A percentile compares a stretch with the other conserved stretches of the same genome.
phyloP scores from a whole-genome alignment of 2,888 invertebrate species.

The Rhamphomyia laevipes region DNA sequence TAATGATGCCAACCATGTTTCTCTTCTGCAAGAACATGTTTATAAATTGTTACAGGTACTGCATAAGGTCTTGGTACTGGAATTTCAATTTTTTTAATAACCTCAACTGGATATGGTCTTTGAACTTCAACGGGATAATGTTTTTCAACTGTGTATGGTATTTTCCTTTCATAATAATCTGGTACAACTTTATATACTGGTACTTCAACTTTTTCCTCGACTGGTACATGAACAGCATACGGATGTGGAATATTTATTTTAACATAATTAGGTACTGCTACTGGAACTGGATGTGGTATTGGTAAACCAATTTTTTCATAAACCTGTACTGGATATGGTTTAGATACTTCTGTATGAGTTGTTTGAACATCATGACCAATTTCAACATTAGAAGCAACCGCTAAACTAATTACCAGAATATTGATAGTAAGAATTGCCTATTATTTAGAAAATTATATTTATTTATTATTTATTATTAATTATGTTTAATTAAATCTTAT shows the following conservation, averaged over 20 bases:
- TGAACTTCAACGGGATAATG: conserved; percentile 53
- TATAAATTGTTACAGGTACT: conserved; percentile 61
- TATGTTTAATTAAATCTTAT: too few species aligned
- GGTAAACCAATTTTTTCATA: conserved; percentile 61
- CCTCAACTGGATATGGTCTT: conserved; percentile 63
- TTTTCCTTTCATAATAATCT: conserved; percentile 58
- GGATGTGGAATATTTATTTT: conserved; percentile 64
- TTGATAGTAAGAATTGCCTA: too few species aligned
- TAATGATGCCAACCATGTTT: conserved; percentile 29
- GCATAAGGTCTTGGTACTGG: conserved; percentile 60
- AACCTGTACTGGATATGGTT: conserved; percentile 57
- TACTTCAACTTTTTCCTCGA: conserved; percentile 60
- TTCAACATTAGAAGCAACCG: conserved; percentile 19
- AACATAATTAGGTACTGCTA: conserved; percentile 49
- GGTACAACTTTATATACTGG: conserved; percentile 63
- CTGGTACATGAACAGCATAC: conserved; percentile 54
- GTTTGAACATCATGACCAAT: conserved; percentile 44
- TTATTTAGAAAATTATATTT: too few species aligned
- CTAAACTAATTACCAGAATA: background rate
- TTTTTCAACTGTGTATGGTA: conserved; percentile 63
- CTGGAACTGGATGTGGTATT: conserved; percentile 60
- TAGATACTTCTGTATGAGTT: conserved; percentile 55
- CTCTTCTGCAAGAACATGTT: conserved; percentile 51
- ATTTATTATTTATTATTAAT: too few species aligned
- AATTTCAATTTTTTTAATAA: conserved; percentile 61